These are phyloP conservation scores for Girardia tigrina DNA, from an alignment of 2,888 invertebrate genomes.

Conservation along the genomic window DNA sequence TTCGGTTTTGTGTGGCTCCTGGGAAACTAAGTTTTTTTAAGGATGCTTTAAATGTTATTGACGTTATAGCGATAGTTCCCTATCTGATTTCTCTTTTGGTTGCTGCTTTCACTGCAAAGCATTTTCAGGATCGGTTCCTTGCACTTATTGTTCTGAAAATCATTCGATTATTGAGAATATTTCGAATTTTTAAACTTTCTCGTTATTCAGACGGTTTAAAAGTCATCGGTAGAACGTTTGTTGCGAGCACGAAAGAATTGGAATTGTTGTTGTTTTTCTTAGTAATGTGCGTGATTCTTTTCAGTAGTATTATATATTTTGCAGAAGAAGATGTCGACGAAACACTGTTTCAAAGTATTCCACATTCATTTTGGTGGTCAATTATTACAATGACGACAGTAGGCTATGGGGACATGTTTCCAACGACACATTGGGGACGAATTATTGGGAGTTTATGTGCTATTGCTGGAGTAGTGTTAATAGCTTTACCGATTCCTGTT, in stretches of 20 bases:
- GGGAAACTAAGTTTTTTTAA: slow-evolving; percentile 96
- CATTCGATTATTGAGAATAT: slow-evolving; percentile 93
- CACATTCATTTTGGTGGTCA: slow-evolving; percentile 83
- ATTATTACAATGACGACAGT: slow-evolving; percentile 93
- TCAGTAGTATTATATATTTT: slow-evolving; percentile 86
- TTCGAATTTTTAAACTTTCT: slow-evolving; percentile 97
- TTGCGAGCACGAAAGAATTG: slow-evolving; percentile 96
- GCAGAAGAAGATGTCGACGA: slow-evolving; percentile 78
- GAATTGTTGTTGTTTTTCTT: slow-evolving; percentile 98
- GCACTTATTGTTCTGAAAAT: slow-evolving; percentile 82
- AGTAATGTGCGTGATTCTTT: slow-evolving; percentile 89
- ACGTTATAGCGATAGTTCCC: slow-evolving; percentile 96
- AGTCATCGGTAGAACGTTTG: slow-evolving; percentile 91
- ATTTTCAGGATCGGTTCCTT: slow-evolving; percentile 42
- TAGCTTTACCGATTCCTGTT: slow-evolving; percentile 94
- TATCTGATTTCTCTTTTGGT: slow-evolving; percentile 98
- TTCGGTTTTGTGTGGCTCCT: slow-evolving; percentile 94
- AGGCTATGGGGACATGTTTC: slow-evolving; percentile 99
- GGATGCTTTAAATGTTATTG: slow-evolving; percentile 98
- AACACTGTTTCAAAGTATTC: slow-evolving; percentile 84
- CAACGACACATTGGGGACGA: slow-evolving; percentile 88
- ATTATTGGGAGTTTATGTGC: slow-evolving; percentile 88
- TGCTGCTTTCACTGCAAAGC: slow-evolving; percentile 62
- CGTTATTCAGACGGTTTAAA: slow-evolving; percentile 98
- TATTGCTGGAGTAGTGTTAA: slow-evolving; percentile 96